phyloP scores from a whole-genome alignment of 2,113 vertebrate genomes.

The Stegastes partitus region DNA sequence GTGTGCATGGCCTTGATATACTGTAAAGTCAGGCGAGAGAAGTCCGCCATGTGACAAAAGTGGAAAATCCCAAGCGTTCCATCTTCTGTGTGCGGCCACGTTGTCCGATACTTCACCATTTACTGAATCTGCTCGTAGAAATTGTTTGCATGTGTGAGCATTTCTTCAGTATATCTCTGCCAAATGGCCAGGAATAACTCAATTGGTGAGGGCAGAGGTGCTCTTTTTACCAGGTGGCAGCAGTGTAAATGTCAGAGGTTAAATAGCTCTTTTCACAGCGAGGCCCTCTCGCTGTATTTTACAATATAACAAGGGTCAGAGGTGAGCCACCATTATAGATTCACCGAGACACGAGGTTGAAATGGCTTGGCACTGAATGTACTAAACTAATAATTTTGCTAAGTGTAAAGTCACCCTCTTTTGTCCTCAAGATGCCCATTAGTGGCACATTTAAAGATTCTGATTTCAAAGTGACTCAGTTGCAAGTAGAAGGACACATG shows the following conservation, averaged over 20 bases:
- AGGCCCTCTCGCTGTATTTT: constrained; percentile 9
- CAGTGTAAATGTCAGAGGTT: constrained; percentile 29
- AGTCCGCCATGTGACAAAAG: constrained; percentile 14
- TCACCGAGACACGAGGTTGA: not conserved
- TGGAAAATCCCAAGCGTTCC: not conserved
- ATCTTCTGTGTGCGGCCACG: not conserved
- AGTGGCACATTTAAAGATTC: not conserved
- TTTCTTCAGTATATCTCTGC: not conserved
- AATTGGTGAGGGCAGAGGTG: constrained; percentile 26
- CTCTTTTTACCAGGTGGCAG: constrained; percentile 24
- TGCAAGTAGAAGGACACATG: too few species aligned
- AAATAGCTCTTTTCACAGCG: constrained; percentile 30
- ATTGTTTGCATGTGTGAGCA: constrained; percentile 16
- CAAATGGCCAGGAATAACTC: constrained; percentile 31
- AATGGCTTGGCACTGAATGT: not conserved
- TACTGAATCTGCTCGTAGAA: not conserved
- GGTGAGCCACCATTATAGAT: not conserved
- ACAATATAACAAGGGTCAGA: constrained; percentile 21
- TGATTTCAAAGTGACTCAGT: too few species aligned
- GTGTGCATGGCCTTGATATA: not conserved
- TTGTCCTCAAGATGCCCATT: not conserved
- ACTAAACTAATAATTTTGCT: not conserved
- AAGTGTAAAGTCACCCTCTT: not conserved
- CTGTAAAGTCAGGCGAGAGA: constrained; percentile 22
- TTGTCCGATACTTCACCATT: not conserved